phyloP scores from a whole-genome alignment of 2,113 vertebrate genomes.

The Hypomesus transpacificus region DNA sequence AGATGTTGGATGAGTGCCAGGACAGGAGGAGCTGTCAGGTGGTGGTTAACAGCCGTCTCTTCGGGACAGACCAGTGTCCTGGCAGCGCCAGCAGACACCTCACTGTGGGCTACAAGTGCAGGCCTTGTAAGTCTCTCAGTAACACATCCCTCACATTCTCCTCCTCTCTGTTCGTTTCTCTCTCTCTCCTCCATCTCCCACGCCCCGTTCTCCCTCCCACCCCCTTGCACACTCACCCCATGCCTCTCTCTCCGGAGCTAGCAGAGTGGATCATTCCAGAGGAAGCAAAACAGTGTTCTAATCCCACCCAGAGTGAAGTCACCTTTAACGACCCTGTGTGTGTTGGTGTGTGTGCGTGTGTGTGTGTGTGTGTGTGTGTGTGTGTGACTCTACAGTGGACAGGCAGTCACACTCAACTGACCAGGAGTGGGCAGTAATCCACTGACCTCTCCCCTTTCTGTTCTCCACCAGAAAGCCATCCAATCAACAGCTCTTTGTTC shows the following conservation, averaged over 20 bases:
- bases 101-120: slow-evolving; percentile 87
- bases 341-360: not conserved
- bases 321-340: not conserved
- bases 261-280: not conserved
- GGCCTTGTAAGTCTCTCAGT: slow-evolving; percentile 80
- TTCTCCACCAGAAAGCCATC: not conserved
- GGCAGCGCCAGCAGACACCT: slow-evolving; percentile 79
- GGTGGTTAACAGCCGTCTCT: slow-evolving; percentile 84
- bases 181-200: not conserved
- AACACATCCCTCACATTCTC: not conserved
- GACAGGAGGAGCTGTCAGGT: slow-evolving; percentile 87
- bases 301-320: not conserved
- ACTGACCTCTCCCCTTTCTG: not conserved
- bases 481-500: slow-evolving; percentile 7
- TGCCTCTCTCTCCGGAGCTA: not conserved
- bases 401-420: not conserved
- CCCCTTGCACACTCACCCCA: not conserved
- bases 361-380: not conserved
- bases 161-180: not conserved
- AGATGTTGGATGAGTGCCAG: slow-evolving; percentile 89
- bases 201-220: not conserved
- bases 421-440: not conserved
- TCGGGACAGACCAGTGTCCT: slow-evolving; percentile 82
- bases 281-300: not conserved
- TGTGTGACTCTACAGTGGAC: not conserved